Conservation (phyloP, 2,113 vertebrate species). For the Alethe diademata region DNA sequence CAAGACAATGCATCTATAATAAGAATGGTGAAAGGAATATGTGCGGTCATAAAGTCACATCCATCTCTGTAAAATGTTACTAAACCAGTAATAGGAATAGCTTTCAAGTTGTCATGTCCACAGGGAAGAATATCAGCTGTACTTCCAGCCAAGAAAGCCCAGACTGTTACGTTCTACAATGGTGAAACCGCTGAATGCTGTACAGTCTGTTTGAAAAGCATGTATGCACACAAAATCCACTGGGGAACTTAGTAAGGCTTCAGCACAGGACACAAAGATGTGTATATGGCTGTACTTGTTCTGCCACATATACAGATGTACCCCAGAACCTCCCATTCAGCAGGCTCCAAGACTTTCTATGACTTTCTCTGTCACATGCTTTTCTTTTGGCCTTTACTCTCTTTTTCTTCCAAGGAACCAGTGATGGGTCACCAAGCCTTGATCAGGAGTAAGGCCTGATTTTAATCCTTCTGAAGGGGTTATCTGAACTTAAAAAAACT, state of each 20-base stretch:
- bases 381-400: not conserved
- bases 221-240: not conserved
- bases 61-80: not conserved
- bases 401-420: not conserved
- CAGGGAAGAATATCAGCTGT: not conserved
- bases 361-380: not conserved
- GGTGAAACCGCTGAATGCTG: not conserved
- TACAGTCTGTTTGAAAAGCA: not conserved
- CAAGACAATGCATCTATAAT: not conserved
- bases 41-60: not conserved
- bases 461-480: not conserved
- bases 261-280: fast-evolving
- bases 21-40: not conserved
- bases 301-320: not conserved
- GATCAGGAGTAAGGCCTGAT: not conserved
- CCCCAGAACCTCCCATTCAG: not conserved
- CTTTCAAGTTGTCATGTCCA: not conserved
- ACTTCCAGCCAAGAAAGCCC: not conserved
- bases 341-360: not conserved
- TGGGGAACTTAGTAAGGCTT: not conserved
- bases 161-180: not conserved
- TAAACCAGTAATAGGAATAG: not conserved
- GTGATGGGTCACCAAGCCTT: not conserved
- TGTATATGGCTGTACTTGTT: not conserved
- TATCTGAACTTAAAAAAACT: not conserved